A percentile compares a stretch with the other conserved stretches of the same genome.
Conservation (phyloP, 2,888 invertebrate species). For the Hemicrepidius hirtus region DNA sequence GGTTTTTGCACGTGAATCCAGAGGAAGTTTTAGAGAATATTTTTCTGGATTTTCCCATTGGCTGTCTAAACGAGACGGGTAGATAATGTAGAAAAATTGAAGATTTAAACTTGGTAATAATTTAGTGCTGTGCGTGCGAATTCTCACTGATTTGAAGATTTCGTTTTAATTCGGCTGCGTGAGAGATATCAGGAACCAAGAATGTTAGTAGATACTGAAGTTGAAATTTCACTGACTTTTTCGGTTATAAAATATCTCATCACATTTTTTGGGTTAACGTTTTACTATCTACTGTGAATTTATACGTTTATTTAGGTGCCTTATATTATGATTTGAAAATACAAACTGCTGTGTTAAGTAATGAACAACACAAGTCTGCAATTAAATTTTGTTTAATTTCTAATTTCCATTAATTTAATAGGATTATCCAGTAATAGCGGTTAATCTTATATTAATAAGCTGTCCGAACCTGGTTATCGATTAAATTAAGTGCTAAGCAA, state of each 20-base stretch:
- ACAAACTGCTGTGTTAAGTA: too few relatives aligned
- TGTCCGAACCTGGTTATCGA: too few relatives aligned
- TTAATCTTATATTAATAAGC: too few relatives aligned
- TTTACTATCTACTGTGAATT: too few relatives aligned
- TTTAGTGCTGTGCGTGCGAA: constrained; percentile 18
- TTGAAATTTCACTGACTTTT: background rate
- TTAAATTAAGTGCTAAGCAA: too few relatives aligned
- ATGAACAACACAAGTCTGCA: too few relatives aligned
- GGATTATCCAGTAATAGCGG: too few relatives aligned
- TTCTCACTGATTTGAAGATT: background rate
- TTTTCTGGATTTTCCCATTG: background rate
- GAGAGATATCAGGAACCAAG: background rate
- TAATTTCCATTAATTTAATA: too few relatives aligned
- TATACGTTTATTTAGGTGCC: too few relatives aligned
- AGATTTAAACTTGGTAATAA: constrained; percentile 2
- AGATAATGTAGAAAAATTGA: constrained; percentile 2
- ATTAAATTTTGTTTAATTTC: too few relatives aligned
- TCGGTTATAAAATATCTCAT: background rate
- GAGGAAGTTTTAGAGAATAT: background rate
- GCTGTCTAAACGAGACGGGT: background rate
- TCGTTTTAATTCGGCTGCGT: constrained; percentile 3
- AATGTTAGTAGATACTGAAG: background rate
- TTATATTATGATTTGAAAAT: too few relatives aligned
- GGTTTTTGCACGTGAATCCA: too few relatives aligned
- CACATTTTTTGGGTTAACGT: background rate